Evolutionary conservation across 2,113 vertebrate species (phyloP).

Genomic region (Microtus montanus): DNA sequence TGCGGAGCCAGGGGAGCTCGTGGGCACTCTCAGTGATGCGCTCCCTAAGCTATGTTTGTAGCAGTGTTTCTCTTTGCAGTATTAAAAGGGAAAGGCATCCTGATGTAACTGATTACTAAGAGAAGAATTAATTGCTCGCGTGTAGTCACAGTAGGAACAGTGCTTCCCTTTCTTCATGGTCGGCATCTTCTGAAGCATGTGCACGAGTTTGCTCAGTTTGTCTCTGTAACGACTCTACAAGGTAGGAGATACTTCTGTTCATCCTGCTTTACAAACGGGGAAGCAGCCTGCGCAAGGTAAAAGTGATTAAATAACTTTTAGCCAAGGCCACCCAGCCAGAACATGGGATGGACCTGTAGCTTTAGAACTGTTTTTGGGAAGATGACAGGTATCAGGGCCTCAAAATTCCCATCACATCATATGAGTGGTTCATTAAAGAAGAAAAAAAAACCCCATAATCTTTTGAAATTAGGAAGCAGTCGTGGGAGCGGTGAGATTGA

Average conservation of each 20-base stretch:
- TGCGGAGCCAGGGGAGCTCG: fast-evolving
- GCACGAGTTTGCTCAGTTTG: not conserved
- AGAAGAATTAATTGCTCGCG: not conserved
- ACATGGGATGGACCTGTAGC: not conserved
- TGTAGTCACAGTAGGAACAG: not conserved
- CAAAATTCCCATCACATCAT: not conserved
- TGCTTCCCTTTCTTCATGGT: not conserved
- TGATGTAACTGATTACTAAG: not conserved
- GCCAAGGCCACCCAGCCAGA: not conserved
- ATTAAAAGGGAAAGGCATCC: not conserved
- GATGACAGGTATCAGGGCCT: not conserved
- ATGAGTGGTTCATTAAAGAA: not conserved
- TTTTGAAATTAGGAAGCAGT: slow-evolving; percentile 9
- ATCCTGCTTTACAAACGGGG: slow-evolving; percentile 8
- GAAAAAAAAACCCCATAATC: not conserved
- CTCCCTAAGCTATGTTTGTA: not conserved
- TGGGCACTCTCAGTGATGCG: not conserved
- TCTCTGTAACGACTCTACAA: not conserved
- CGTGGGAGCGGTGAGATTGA: not conserved
- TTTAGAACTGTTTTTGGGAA: not conserved
- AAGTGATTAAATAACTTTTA: not conserved
- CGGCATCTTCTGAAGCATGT: not conserved
- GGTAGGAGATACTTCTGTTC: not conserved
- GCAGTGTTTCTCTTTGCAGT: not conserved
- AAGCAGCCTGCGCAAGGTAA: not conserved